Base-by-base conservation (phyloP, 2,797 vertebrate genomes). In the Microctenopoma stevenorrisi region DNA sequence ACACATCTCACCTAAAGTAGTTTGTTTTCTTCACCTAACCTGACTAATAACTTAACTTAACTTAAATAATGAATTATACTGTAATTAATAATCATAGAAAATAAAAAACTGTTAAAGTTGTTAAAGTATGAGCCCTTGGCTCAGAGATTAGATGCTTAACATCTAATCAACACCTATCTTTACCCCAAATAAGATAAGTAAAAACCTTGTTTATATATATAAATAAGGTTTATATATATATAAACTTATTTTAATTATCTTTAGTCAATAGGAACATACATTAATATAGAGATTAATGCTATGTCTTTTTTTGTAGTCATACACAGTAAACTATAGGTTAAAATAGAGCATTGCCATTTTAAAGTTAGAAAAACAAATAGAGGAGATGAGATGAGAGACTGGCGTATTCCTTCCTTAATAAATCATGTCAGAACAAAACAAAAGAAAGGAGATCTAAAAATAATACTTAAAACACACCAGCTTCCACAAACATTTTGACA, bases 351-450 rank as follows among this genome's bases (percentile, higher is more conserved):
- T 61, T 64, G 46, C 7, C 26, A 16, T 47, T 57, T 58, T 40
- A 44, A 70, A 57, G 49, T 66, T 38, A 37, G 16, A 44, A n/a
- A 26, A 18, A 9, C n/a, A 57, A 42, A 52, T 46, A 50, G 52
- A 60, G 52, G 61, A 42, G 63, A 60, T 46, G 37, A 76, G 60
- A 78, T 56, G 54, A 74, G 33, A 57, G 38, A 70, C 40, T 70
- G 61, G 59, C 40, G 48, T 13, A 64, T 40, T 13, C 35, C 26
- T 60, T 68, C 15, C 47, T 71, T 62, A 52, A 77, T 67, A 67
- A 71, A 78, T 70, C 38, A 67, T 71, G 65, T 67, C 28, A 49
- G 53, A 70, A 59, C 38, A 58, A 62, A 64, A 60, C 51, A 9
- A 40, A 33, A 58, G 18, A 15, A 63, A 22, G n/a, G 4, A 75